A percentile compares a stretch with the other conserved stretches of the same genome.
phyloP scores from a whole-genome alignment of 2,113 vertebrate species.

The Spheniscus mendiculus region DNA sequence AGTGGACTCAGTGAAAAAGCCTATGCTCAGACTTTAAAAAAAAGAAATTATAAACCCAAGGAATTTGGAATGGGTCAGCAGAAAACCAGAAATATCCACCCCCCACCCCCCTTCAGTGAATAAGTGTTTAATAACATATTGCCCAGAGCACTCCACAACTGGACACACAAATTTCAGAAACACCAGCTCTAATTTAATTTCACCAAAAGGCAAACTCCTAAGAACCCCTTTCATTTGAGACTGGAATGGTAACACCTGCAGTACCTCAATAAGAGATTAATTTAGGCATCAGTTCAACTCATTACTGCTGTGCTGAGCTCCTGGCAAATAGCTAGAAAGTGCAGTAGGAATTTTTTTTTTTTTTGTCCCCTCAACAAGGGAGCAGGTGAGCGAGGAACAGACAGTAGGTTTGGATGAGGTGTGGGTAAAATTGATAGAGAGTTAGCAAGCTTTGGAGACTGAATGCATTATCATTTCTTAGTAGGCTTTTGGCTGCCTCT shows the following conservation, averaged over 20 bases:
- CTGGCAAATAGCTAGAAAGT: neutral
- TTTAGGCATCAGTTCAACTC: neutral
- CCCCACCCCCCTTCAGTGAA: neutral
- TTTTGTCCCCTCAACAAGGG: neutral
- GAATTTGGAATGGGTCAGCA: rapidly evolving
- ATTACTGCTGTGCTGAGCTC: neutral
- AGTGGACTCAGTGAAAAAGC: neutral
- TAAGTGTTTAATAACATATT: neutral
- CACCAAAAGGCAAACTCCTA: neutral
- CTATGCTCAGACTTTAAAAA: neutral
- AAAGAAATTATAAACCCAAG: neutral
- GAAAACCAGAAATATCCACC: neutral
- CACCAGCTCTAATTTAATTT: neutral
- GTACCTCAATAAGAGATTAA: neutral
- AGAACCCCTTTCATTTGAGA: neutral
- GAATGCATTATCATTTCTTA: neutral
- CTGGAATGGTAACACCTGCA: neutral
- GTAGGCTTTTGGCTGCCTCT: neutral
- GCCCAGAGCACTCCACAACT: neutral
- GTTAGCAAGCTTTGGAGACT: neutral
- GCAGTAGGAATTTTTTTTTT: neutral
- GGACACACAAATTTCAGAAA: neutral
- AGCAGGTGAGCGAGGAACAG: neutral
- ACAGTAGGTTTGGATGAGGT: neutral
- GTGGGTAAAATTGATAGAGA: neutral